Evolutionary conservation across 1,140 invertebrate species (phyloP).

Genomic region (Heterodera schachtii): DNA sequence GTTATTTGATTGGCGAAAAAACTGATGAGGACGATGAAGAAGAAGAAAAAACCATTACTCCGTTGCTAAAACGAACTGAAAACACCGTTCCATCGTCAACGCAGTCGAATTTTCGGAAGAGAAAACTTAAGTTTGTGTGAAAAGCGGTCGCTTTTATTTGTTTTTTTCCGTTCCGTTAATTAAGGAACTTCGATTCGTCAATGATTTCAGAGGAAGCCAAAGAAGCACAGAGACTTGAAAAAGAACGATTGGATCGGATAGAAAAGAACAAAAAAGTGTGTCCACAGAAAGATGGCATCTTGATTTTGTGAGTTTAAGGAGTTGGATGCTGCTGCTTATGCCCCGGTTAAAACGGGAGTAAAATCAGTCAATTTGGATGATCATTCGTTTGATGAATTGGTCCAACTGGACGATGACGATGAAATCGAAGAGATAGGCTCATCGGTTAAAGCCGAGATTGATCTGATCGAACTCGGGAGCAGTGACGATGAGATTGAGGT

Average conservation of each 20-base stretch:
- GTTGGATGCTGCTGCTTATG: conserved; percentile 32
- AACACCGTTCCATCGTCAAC: background rate
- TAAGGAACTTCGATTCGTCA: background rate
- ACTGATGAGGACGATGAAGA: background rate
- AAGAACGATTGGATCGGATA: conserved; percentile 47
- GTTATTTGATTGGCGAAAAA: background rate
- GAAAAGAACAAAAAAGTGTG: conserved; percentile 36
- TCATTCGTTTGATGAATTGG: conserved; percentile 1
- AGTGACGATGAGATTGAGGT: conserved; percentile 42
- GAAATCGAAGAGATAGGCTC: conserved; percentile 37
- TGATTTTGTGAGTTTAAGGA: conserved; percentile 27
- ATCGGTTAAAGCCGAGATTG: conserved; percentile 33
- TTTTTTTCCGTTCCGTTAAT: background rate
- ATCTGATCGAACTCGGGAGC: conserved; percentile 45
- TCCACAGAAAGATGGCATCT: background rate
- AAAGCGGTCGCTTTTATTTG: background rate
- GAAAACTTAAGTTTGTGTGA: background rate
- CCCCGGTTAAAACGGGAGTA: conserved; percentile 12
- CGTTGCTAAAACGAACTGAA: background rate
- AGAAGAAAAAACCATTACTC: background rate
- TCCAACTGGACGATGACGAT: conserved; percentile 22
- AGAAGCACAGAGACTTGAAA: conserved; percentile 42
- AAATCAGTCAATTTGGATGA: conserved; percentile 8
- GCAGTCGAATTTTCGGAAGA: background rate
- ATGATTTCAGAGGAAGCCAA: conserved; percentile 24